Conservation (phyloP, 1,140 invertebrate species). For the Brachionus sp. region DNA sequence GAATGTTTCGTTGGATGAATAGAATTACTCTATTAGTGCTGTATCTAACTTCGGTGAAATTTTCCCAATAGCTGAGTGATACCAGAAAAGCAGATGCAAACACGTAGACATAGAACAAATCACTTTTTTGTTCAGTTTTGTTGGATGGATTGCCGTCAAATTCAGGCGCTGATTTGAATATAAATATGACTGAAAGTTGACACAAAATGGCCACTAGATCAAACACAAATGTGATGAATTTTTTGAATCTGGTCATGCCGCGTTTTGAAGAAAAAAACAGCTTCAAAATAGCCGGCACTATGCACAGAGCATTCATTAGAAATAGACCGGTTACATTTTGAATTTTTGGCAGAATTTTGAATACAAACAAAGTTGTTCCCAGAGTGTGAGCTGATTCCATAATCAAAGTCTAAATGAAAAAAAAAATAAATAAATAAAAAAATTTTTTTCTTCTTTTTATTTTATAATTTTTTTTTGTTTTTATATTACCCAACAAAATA, state of each 20-base stretch:
- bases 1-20: conserved; percentile 7
- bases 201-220: conserved; percentile 14
- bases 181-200: conserved; percentile 17
- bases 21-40: conserved; percentile 1
- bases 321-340: conserved; percentile 41
- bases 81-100: background rate
- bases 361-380: conserved; percentile 15
- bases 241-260: conserved; percentile 28
- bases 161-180: background rate
- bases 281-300: conserved; percentile 36
- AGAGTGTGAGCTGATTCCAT: conserved; percentile 26
- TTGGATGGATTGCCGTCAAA: background rate
- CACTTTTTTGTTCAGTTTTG: background rate
- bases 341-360: conserved; percentile 12
- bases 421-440: background rate
- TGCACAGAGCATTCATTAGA: conserved; percentile 40
- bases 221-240: conserved; percentile 4
- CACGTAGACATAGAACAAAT: background rate
- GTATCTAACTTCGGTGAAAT: conserved; percentile 14
- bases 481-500: background rate
- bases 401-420: background rate
- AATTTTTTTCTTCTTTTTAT: too few species aligned
- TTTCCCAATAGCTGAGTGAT: conserved; percentile 44
- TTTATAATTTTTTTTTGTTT: background rate
- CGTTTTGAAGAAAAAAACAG: background rate